Percentiles rank a stretch among this genome's conserved stretches.
phyloP scores from a whole-genome alignment of 2,113 vertebrate species.

The Machaerirhynchus nigripectus region DNA sequence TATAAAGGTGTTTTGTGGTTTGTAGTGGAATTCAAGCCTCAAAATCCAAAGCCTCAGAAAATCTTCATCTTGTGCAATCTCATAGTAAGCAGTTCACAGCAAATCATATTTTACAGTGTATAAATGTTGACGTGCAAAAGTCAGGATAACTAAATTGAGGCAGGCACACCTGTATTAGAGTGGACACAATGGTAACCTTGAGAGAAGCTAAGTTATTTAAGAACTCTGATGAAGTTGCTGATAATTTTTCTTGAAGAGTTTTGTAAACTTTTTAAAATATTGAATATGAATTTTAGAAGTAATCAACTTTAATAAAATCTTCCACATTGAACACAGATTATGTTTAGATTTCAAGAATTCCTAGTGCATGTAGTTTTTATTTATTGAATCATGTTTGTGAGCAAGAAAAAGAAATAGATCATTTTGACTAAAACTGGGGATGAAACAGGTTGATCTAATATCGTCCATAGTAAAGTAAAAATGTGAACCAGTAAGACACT shows the following conservation, averaged over 20 bases:
- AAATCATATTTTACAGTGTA: background rate
- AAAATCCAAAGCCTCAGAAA: background rate
- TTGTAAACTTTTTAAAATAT: background rate
- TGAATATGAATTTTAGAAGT: background rate
- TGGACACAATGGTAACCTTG: fast-evolving
- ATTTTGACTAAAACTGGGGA: background rate
- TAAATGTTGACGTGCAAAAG: background rate
- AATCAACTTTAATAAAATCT: background rate
- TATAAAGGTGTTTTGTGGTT: background rate
- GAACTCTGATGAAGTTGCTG: background rate
- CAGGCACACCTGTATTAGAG: background rate
- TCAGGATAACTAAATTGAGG: background rate
- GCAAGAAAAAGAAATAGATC: background rate
- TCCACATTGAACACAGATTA: background rate
- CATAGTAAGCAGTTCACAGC: background rate
- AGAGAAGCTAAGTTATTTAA: background rate
- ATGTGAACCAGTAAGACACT: background rate
- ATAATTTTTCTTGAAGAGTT: background rate
- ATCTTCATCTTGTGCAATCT: background rate
- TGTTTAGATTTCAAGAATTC: background rate
- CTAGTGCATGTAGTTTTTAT: background rate
- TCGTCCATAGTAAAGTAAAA: background rate
- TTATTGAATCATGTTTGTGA: background rate
- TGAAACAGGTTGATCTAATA: background rate
- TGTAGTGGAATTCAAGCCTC: background rate